Evolutionary conservation across 2,113 vertebrate genomes (phyloP).

Genomic region (Proteles cristata): DNA sequence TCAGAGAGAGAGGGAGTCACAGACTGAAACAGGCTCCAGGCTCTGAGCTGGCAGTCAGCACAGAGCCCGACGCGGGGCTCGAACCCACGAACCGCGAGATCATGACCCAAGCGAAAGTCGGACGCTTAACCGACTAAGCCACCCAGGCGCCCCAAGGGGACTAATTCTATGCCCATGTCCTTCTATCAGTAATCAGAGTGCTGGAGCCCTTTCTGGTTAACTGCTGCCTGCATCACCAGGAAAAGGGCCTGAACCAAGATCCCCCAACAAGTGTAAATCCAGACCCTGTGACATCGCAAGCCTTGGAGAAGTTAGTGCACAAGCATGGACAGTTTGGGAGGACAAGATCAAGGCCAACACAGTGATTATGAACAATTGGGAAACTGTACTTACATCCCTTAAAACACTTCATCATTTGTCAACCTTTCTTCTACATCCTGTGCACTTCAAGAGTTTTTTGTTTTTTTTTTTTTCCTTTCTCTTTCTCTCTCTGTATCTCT

Average conservation of each 20-base stretch:
- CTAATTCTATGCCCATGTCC: neutral
- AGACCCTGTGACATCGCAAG: too few relatives aligned
- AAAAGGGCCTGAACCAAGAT: neutral
- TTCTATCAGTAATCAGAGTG: neutral
- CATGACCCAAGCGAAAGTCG: too few relatives aligned
- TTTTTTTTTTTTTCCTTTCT: neutral
- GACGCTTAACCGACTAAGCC: too few relatives aligned
- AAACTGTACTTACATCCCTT: neutral
- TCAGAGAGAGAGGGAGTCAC: too few relatives aligned
- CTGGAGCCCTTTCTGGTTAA: too few relatives aligned
- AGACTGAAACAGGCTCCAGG: too few relatives aligned
- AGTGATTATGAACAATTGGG: neutral
- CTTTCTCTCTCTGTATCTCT: neutral
- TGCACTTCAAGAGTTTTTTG: neutral
- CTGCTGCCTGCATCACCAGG: neutral
- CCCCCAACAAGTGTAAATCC: rapidly evolving
- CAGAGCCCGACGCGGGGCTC: too few relatives aligned
- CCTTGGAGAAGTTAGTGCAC: neutral
- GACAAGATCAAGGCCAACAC: neutral
- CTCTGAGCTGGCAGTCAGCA: too few relatives aligned
- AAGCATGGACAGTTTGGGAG: neutral
- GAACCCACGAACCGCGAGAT: too few relatives aligned
- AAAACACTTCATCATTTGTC: neutral
- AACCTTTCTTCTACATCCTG: neutral
- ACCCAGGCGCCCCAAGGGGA: too few relatives aligned